Base-by-base conservation (phyloP, 2,113 vertebrate genomes). In the Taurulus bubalis region DNA sequence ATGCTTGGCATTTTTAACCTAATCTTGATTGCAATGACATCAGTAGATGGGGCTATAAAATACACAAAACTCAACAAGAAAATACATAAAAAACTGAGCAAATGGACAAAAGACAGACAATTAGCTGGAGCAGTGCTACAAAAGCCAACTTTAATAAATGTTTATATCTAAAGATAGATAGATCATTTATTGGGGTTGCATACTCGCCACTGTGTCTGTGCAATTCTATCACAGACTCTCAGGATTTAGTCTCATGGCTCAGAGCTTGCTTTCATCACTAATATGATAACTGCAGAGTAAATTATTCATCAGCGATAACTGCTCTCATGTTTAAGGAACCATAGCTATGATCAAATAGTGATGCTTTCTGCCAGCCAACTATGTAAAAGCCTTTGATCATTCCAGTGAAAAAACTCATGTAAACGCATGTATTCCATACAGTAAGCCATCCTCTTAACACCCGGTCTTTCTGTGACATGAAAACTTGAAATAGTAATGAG, bases 211-310 rank as follows among this genome's bases (percentile, higher is more conserved):
- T 69, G 8, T 75, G 47, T 60, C 80, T 42, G 66, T 77, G 76
- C 16, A 30, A 55, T 80, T 81, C 53, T 26, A 74, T 69, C 73
- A 73, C 51, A 85, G 59, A 70, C 77, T 79, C 38, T 66, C 40
- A 22, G 62, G 34, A 59, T 78, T 85, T 78, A 28, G 56, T 47
- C 45, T 78, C 75, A 76, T 55, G 70, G 66, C 38, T 84, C 60
- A 24, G 53, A 58, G 77, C 59, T 75, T 60, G 64, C 55, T 89
- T 89, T 82, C 78, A 85, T 85, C 80, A 79, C 79, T 91, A 78
- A 91, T 87, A 84, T 73, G 84, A 89, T 91, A 92, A 90, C 84
- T 77, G 80, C 49, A 72, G 56, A 78, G 86, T 91, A 87, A 89
- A 93, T 92, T 89, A 94, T 93, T 90, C 84, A 92, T 68, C 32